Percentiles rank a stretch among this genome's conserved stretches.
Conservation (phyloP, 2,113 vertebrate species). For the Miniopterus natalensis region DNA sequence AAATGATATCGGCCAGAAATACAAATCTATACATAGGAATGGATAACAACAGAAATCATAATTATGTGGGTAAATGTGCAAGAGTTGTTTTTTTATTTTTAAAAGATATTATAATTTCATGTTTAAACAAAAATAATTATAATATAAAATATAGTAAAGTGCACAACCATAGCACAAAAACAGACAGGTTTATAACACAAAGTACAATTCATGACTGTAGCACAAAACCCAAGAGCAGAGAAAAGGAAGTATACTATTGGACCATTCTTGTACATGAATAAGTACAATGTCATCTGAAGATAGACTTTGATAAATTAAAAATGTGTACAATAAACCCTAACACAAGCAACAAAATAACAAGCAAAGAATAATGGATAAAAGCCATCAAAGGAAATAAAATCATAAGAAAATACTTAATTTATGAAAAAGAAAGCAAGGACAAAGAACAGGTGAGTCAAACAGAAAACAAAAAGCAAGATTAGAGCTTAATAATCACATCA, state of each 20-base stretch:
- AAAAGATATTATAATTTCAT: not conserved
- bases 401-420: not conserved
- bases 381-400: not conserved
- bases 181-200: not conserved
- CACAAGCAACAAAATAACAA: not conserved
- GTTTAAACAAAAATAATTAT: not conserved
- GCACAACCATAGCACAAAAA: not conserved
- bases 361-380: not conserved
- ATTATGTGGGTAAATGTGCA: not conserved
- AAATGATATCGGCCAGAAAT: not conserved
- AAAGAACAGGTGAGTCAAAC: not conserved
- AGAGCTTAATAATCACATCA: not conserved
- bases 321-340: not conserved
- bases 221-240: not conserved
- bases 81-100: not conserved
- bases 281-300: not conserved
- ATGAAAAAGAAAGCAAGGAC: not conserved
- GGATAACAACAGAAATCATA: not conserved
- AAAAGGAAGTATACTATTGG: not conserved
- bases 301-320: not conserved
- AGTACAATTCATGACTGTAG: not conserved
- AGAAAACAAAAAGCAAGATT: not conserved
- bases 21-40: not conserved
- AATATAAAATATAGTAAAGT: not conserved
- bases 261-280: not conserved